Base-by-base conservation (phyloP, 2,888 invertebrate genomes). In the Melangyna quadrimaculata region DNA sequence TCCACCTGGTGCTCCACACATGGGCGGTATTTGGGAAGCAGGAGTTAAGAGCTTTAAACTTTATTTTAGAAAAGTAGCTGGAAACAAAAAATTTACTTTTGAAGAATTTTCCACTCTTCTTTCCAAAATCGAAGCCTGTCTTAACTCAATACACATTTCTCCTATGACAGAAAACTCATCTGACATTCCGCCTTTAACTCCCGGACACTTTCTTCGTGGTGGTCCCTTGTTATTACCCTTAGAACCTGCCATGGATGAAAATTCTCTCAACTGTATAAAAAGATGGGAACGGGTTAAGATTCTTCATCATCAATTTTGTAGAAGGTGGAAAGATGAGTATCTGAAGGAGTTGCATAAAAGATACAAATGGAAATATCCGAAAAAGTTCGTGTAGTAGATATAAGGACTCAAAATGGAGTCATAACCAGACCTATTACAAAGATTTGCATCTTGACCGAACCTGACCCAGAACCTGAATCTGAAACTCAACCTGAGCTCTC, bases 281-380 rank as follows among this genome's bases (percentile, higher is more conserved):
- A 72, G 57, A 35, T 77, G 69, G 55, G 65, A 75, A 59, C 7
- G 45, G 8, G 27, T 63, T 17, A 59, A 63, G 29, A 37, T 27
- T 32, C 27, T 79, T 12, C 24, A 51, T 40, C 78, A 78, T 24
- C 57, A 69, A 45, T 84, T 87, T 63, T 84, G 87, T 9, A 29
- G 57, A 0, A 35, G 72, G 10, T 84, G 83, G 79, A 55, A 55
- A 22, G 61, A 45, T 2, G 78, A 87, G 40, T 87, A 83, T 35
- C n/a, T 87, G 9, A 45, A 17, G 43, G 35, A 45, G n/a, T 22
- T 82, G 9, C 61, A 78, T 22, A 75, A 27, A 32, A 5, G 32
- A 37, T 5, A 14, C 37, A 37, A 37, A 14, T 37, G 37, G 37
- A 37, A 37, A 37, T 24, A 55, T 32, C 55, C 55, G 2, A 32